Percentiles rank a stretch among this genome's conserved stretches.
These are phyloP conservation scores for Sigmodon hispidus DNA, from an alignment of 2,113 vertebrate genomes.

Conservation along the genomic window DNA sequence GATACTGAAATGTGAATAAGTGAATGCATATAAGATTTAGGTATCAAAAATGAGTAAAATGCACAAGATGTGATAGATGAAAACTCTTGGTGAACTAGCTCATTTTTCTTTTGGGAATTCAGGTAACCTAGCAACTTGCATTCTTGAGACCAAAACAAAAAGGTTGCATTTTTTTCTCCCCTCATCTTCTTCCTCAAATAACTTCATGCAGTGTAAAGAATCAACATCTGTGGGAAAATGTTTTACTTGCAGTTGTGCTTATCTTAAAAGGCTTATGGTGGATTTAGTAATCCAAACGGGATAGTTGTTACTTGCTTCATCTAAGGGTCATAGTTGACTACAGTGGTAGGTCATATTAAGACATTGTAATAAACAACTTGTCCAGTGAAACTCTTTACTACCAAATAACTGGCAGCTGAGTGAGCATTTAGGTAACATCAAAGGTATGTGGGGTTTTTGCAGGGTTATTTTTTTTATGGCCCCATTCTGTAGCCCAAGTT, in stretches of 20 bases:
- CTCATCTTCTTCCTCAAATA: not conserved
- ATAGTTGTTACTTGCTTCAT: constrained; percentile 30
- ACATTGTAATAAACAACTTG: constrained; percentile 41
- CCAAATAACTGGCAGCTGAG: not conserved
- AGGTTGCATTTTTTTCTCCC: not conserved
- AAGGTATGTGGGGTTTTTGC: not conserved
- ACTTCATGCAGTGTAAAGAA: not conserved
- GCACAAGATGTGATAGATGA: constrained; percentile 22
- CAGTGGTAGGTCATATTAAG: constrained; percentile 29
- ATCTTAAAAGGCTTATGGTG: constrained; percentile 35
- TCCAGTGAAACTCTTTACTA: constrained; percentile 37
- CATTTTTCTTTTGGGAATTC: constrained; percentile 55
- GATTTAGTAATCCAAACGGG: constrained; percentile 36
- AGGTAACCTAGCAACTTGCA: constrained; percentile 33
- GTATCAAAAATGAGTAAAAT: constrained; percentile 40
- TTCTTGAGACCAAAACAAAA: constrained; percentile 21
- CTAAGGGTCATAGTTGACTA: not conserved
- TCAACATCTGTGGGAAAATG: not conserved
- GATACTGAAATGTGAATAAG: not conserved
- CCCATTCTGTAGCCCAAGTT: not conserved
- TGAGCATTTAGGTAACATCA: constrained; percentile 44
- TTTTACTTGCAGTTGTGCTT: constrained; percentile 49
- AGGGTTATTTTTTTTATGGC: not conserved
- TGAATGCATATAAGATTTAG: not conserved
- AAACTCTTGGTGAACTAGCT: constrained; percentile 39